Base-by-base conservation (phyloP, 2,888 invertebrate genomes). In the Plemyria rubiginata region DNA sequence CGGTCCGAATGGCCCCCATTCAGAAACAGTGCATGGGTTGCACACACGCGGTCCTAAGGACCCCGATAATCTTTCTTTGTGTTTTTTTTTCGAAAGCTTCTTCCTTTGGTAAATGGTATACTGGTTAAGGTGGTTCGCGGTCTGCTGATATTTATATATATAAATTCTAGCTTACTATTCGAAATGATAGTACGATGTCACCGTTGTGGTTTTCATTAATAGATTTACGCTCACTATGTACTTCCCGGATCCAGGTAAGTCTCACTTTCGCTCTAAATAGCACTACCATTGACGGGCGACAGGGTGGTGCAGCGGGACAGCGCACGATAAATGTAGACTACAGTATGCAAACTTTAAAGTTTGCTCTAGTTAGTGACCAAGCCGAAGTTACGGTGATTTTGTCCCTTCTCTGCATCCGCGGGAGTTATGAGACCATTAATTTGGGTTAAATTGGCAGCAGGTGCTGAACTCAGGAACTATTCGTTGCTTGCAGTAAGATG, bases 261-360 rank as follows among this genome's bases (percentile, higher is more conserved):
- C 73, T 72, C 69, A 74, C 69, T 73, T 77, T 82, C 70, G 79
- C 86, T 84, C 75, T 85, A 86, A 91, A 90, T 90, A 50, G 50
- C 15, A 89, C 89, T 82, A 85, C 80, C 85, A 87, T 87, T 86
- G 87, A 86, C 82, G 82, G 81, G 78, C 68, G 75, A 62, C 69
- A 70, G 70, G 70, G 73, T 74, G 70, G 72, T 75, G 70, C 75
- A 62, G 76, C 69, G 73, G 65, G 73, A 1, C 28, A 15, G 41
- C 29, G 4, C 53, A 62, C 52, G 9, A 32, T 48, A 56, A 28
- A 48, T 28, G 8, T 16, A 55, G 1, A 40, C 16, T 52, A 52
- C 61, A 36, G 61, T 56, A 56, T 16, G 22, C 9, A 41, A 41
- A 46, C 48, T 53, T 15, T n/a, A 12, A 8, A 16, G 51, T 16